These are phyloP conservation scores for Myotis vivesi DNA, from an alignment of 2,797 vertebrate species.

Conservation along the genomic window DNA sequence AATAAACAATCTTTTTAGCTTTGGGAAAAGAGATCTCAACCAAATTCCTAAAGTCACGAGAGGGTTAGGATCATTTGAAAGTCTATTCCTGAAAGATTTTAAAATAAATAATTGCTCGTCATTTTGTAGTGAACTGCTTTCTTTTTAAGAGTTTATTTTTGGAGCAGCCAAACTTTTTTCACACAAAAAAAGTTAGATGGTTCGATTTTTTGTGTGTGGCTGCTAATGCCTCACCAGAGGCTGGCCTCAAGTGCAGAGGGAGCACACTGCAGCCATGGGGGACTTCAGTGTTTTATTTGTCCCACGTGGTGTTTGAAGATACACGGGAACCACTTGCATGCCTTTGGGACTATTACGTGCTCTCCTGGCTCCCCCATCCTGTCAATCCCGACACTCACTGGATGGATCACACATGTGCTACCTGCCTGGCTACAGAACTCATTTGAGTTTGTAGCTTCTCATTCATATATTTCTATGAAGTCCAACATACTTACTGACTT, in stretches of 20 bases:
- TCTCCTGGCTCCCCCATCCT: neutral
- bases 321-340: neutral
- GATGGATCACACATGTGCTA: neutral
- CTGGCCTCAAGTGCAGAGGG: neutral
- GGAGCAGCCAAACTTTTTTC: neutral
- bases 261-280: neutral
- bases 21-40: conserved; percentile 9
- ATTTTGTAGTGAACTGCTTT: neutral
- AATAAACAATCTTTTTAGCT: neutral
- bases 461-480: neutral
- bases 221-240: neutral
- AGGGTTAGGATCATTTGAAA: neutral
- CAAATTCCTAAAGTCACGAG: neutral
- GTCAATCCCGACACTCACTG: neutral
- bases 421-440: neutral
- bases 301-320: neutral
- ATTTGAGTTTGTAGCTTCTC: neutral
- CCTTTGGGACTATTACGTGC: neutral
- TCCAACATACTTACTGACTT: neutral
- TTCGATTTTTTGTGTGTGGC: neutral
- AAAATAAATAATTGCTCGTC: neutral
- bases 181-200: neutral
- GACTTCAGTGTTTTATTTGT: neutral
- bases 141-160: neutral
- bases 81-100: neutral